These are phyloP conservation scores for Oenanthe oenanthe DNA, from an alignment of 2,113 vertebrate genomes.

Conservation along the genomic window DNA sequence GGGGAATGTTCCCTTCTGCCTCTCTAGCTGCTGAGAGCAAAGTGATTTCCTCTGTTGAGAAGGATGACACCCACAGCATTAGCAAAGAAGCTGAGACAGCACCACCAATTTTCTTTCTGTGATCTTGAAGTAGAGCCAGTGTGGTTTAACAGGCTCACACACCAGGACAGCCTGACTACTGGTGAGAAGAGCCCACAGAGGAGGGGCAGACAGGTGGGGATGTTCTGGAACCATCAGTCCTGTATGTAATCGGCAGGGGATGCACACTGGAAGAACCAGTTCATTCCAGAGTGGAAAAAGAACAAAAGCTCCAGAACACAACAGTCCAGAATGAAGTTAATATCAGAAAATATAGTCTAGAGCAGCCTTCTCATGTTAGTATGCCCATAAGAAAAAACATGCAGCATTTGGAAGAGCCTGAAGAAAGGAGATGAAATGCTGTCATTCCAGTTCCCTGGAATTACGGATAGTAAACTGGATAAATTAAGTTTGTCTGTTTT, in stretches of 20 bases:
- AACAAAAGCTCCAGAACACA: neutral
- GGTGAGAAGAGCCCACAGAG: neutral
- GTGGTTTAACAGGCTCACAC: neutral
- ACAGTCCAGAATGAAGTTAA: neutral
- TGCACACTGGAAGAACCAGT: neutral
- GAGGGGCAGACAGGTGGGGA: neutral
- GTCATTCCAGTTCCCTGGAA: neutral
- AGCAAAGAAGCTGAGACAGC: neutral
- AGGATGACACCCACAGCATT: neutral
- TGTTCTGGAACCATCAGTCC: neutral
- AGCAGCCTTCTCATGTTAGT: neutral
- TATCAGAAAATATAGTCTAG: neutral
- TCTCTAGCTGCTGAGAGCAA: fast-evolving
- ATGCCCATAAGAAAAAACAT: neutral
- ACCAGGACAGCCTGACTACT: neutral
- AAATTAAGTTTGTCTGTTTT: neutral
- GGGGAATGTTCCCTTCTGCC: neutral
- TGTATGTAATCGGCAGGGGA: neutral
- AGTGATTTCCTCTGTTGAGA: neutral
- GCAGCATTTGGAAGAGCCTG: neutral
- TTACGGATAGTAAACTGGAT: neutral
- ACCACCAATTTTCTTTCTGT: neutral
- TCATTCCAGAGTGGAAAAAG: neutral
- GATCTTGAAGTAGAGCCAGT: neutral
- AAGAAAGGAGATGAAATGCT: neutral